A percentile compares a stretch with the other conserved stretches of the same genome.
These are phyloP conservation scores for Ferdinandea cuprea DNA, from an alignment of 2,888 invertebrate genomes.

Conservation along the genomic window DNA sequence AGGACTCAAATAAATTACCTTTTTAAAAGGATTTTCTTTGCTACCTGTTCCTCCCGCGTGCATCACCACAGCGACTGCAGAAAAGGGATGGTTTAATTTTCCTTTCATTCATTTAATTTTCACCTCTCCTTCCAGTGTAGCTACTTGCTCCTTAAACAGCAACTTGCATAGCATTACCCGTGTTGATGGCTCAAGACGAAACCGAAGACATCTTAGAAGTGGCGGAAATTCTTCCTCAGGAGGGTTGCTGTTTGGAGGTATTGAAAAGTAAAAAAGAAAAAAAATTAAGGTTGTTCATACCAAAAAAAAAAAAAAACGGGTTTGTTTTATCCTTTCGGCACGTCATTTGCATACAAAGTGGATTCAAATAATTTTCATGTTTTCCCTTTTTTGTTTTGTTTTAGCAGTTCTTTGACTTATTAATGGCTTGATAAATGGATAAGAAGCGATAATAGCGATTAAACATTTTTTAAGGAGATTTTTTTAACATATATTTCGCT, in stretches of 20 bases:
- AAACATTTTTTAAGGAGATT: constrained; percentile 12
- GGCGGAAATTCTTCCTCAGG: constrained; percentile 58
- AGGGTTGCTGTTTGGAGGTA: constrained; percentile 12
- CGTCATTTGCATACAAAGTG: constrained; percentile 75
- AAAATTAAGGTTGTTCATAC: constrained; percentile 30
- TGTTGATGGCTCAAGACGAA: constrained; percentile 57
- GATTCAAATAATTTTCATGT: constrained; percentile 72
- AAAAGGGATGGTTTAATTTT: constrained; percentile 56
- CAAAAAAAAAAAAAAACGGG: constrained; percentile 50
- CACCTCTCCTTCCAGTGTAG: constrained; percentile 51
- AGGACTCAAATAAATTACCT: constrained; percentile 68
- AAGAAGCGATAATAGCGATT: constrained; percentile 63
- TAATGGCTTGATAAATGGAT: constrained; percentile 70
- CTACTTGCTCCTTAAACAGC: constrained; percentile 64
- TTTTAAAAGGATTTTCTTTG: constrained; percentile 59
- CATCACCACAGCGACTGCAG: constrained; percentile 25
- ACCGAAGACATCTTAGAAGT: constrained; percentile 69
- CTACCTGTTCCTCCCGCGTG: constrained; percentile 34
- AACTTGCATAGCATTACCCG: constrained; percentile 68
- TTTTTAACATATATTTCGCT: background rate
- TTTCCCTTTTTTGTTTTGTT: constrained; percentile 18
- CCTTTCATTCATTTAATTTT: constrained; percentile 73
- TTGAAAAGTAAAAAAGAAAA: constrained; percentile 31
- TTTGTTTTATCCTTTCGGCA: constrained; percentile 73
- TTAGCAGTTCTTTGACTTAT: constrained; percentile 58